Conservation (phyloP, 1,140 invertebrate genomes). For the Charaxes varanes region DNA sequence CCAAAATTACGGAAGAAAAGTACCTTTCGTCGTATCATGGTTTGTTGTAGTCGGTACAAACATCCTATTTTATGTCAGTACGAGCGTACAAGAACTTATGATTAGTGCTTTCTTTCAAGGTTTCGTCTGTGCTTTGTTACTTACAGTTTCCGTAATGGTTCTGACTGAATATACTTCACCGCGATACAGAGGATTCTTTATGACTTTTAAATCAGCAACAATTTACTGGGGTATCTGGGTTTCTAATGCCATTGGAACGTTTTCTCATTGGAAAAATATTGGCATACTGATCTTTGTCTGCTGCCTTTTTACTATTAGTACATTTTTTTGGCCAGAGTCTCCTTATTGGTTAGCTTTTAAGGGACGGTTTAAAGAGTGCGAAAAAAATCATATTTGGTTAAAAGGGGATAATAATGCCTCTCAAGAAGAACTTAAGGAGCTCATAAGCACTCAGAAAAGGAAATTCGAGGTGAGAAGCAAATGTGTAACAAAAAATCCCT, state of each 20-base stretch:
- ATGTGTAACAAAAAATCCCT: background rate
- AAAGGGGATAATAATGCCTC: conserved; percentile 16
- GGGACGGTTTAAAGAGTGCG: conserved; percentile 23
- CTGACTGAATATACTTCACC: conserved; percentile 33
- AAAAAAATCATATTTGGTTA: conserved; percentile 20
- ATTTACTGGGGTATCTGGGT: conserved; percentile 32
- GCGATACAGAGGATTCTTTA: conserved; percentile 29
- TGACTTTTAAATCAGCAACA: conserved; percentile 29
- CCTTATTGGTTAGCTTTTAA: conserved; percentile 32
- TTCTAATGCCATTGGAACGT: conserved; percentile 33
- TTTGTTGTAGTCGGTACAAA: conserved; percentile 1
- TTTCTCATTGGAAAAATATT: conserved; percentile 32
- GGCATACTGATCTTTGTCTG: conserved; percentile 21
- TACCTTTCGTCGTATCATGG: conserved; percentile 1
- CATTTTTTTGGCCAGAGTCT: conserved; percentile 29
- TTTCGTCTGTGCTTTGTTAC: conserved; percentile 10
- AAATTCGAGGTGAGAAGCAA: conserved; percentile 2
- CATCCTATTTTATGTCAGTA: conserved; percentile 21
- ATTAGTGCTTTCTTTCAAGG: conserved; percentile 25
- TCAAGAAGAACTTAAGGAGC: conserved; percentile 18
- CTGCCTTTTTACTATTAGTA: conserved; percentile 15
- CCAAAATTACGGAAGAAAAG: conserved; percentile 15
- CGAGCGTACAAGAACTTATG: conserved; percentile 19
- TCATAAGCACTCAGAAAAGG: conserved; percentile 8
- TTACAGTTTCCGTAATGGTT: conserved; percentile 22